phyloP scores from a whole-genome alignment of 1,140 invertebrate genomes.

The Asbolus verrucosus region DNA sequence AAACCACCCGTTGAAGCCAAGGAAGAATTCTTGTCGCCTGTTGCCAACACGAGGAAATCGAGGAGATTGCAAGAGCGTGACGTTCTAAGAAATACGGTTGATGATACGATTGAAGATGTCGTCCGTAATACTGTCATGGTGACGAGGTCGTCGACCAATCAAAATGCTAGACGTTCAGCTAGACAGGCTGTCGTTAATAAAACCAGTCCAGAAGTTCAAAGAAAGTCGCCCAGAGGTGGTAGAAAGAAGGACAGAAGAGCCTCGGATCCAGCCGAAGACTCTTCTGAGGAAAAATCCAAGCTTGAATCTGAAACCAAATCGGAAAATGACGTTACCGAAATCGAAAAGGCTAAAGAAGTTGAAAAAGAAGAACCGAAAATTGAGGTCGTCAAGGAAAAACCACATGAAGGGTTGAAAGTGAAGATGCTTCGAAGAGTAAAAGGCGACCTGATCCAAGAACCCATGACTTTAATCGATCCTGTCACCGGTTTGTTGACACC shows the following conservation, averaged over 20 bases:
- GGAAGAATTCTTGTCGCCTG: constrained; percentile 73
- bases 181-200: constrained; percentile 59
- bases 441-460: constrained; percentile 65
- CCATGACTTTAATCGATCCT: constrained; percentile 78
- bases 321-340: constrained; percentile 55
- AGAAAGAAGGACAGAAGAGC: constrained; percentile 71
- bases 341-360: constrained; percentile 51
- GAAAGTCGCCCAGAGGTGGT: constrained; percentile 73
- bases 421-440: constrained; percentile 62
- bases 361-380: constrained; percentile 41
- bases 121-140: constrained; percentile 71
- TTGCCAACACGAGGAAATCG: constrained; percentile 81
- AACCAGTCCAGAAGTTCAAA: constrained; percentile 53
- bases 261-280: constrained; percentile 74
- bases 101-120: constrained; percentile 89
- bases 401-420: constrained; percentile 61
- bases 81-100: constrained; percentile 76
- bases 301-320: constrained; percentile 61
- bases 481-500: constrained; percentile 80
- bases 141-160: constrained; percentile 61
- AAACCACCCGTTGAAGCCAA: constrained; percentile 70
- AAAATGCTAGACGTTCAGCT: constrained; percentile 54
- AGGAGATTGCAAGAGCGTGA: constrained; percentile 83
- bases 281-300: constrained; percentile 69
- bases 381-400: constrained; percentile 55